A percentile compares a stretch with the other conserved stretches of the same genome.
These are phyloP conservation scores for Ophiodon elongatus DNA, from an alignment of 2,113 vertebrate species.

Conservation along the genomic window DNA sequence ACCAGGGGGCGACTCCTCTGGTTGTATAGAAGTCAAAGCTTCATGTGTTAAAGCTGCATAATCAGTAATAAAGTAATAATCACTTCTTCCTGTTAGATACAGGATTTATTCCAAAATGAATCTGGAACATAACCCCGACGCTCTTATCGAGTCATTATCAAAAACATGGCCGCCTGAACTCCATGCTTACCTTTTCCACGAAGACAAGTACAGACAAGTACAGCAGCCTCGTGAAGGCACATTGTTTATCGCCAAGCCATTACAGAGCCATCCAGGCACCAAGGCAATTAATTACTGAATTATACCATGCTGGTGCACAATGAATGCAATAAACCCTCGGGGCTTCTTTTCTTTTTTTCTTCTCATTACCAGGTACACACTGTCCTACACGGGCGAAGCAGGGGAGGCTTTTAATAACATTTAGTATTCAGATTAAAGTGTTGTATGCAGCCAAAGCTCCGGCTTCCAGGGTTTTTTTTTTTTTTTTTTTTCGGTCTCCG, in stretches of 20 bases:
- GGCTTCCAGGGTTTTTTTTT: constrained; percentile 43
- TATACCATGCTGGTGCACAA: constrained; percentile 62
- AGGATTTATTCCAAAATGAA: constrained; percentile 4
- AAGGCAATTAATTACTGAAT: constrained; percentile 78
- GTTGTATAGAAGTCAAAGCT: too few relatives aligned
- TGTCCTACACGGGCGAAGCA: constrained; percentile 57
- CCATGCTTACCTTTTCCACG: not conserved
- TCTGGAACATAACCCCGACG: not conserved
- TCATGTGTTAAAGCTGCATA: too few relatives aligned
- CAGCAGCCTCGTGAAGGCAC: constrained; percentile 11
- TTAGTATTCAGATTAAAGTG: constrained; percentile 75
- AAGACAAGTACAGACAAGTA: constrained; percentile 4
- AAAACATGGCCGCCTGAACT: constrained; percentile 36
- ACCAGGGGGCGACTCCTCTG: too few relatives aligned
- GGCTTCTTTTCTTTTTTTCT: constrained; percentile 35
- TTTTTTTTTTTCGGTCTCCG: too few relatives aligned
- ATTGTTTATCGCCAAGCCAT: constrained; percentile 71
- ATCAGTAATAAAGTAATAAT: too few relatives aligned
- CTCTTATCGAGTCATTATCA: constrained; percentile 31
- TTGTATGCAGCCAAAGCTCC: constrained; percentile 42
- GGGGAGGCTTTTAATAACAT: constrained; percentile 77
- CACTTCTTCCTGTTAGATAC: not conserved
- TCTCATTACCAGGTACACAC: constrained; percentile 78
- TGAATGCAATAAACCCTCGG: constrained; percentile 59
- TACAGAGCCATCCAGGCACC: constrained; percentile 57